Evolutionary conservation across 1,140 invertebrate genomes (phyloP).

Genomic region (Ptiloglossa arizonensis): DNA sequence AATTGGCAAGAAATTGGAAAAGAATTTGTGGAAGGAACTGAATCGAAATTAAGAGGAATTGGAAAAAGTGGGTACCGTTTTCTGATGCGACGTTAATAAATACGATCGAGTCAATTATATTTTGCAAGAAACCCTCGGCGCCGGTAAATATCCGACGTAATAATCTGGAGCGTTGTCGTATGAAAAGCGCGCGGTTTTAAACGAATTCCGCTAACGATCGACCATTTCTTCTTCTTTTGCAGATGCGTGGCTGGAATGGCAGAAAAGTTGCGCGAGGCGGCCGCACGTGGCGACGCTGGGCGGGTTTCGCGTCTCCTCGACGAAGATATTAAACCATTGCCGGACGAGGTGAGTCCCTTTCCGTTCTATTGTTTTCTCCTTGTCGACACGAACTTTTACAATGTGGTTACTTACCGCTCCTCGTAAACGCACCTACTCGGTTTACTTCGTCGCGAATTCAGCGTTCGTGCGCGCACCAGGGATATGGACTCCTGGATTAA

Average conservation of each 20-base stretch:
- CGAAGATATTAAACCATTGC: slow-evolving; percentile 71
- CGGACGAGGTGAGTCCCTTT: slow-evolving; percentile 70
- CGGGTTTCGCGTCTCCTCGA: slow-evolving; percentile 70
- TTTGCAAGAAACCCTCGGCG: slow-evolving; percentile 9
- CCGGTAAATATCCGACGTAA: slow-evolving; percentile 34
- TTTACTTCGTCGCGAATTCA: neutral
- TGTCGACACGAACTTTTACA: neutral
- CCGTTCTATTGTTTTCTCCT: neutral
- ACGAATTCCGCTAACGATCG: slow-evolving; percentile 35
- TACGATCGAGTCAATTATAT: neutral
- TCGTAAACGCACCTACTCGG: neutral
- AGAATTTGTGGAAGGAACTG: neutral
- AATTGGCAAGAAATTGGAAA: too few relatives aligned
- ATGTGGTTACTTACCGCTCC: too few relatives aligned
- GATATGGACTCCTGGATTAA: too few relatives aligned
- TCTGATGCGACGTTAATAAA: neutral
- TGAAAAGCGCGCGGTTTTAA: slow-evolving; percentile 5
- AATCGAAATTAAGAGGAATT: neutral
- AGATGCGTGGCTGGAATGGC: slow-evolving; percentile 77
- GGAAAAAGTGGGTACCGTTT: neutral
- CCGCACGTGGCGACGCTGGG: slow-evolving; percentile 71
- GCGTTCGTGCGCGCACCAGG: neutral
- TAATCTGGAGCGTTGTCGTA: slow-evolving; percentile 12
- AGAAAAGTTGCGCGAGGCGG: slow-evolving; percentile 76
- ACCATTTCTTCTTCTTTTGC: slow-evolving; percentile 55